A percentile compares a stretch with the other conserved stretches of the same genome.
Evolutionary conservation across 53 echinoderm and acorn worm genomes (phyloP).

Genomic region (Luidia sarsii): DNA sequence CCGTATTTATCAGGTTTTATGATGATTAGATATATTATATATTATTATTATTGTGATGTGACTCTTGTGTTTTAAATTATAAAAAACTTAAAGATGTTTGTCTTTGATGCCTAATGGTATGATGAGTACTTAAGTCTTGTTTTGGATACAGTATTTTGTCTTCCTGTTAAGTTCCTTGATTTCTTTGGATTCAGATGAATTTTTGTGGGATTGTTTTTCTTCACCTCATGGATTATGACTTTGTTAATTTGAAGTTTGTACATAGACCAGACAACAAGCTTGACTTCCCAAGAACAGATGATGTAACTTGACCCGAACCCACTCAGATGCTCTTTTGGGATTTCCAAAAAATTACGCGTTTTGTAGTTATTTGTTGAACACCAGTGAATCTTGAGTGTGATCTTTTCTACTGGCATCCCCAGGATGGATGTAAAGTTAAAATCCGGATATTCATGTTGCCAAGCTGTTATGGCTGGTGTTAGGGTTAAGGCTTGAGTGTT

Average conservation of each 20-base stretch:
- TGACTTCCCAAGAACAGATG: not conserved
- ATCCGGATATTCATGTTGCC: too few relatives aligned
- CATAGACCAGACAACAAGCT: conserved; percentile 9
- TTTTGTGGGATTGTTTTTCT: not conserved
- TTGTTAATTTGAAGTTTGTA: conserved; percentile 13
- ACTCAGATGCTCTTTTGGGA: too few relatives aligned
- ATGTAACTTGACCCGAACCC: too few relatives aligned
- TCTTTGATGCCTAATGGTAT: conserved; percentile 44
- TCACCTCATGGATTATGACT: not conserved
- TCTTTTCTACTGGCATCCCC: too few relatives aligned
- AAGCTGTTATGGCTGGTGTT: too few relatives aligned
- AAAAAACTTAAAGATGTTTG: conserved; percentile 31
- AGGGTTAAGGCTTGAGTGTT: too few relatives aligned
- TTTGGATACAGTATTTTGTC: conserved; percentile 42
- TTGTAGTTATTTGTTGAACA: too few relatives aligned
- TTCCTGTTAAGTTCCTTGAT: not conserved
- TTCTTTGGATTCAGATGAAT: conserved; percentile 12
- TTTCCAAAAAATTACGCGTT: too few relatives aligned
- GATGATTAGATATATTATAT: conserved; percentile 67
- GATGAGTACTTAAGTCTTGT: conserved; percentile 53
- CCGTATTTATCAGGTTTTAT: conserved; percentile 75
- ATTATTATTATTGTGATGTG: conserved; percentile 63
- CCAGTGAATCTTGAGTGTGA: too few relatives aligned
- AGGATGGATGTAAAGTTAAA: too few relatives aligned
- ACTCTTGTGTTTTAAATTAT: conserved; percentile 58